These are phyloP conservation scores for Myodes glareolus DNA, from an alignment of 2,113 vertebrate genomes.

Conservation along the genomic window DNA sequence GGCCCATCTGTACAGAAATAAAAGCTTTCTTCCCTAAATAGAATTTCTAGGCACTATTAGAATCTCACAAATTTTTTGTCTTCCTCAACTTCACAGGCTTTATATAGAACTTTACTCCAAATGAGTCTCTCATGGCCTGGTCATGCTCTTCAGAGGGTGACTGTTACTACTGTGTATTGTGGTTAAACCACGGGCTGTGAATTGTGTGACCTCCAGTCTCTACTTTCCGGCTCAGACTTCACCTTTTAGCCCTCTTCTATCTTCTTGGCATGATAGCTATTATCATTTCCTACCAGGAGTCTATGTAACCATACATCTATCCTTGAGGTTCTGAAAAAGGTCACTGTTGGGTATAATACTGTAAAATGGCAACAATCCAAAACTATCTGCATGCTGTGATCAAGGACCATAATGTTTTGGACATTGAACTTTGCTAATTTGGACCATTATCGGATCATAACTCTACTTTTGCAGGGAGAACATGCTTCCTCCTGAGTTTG, in stretches of 20 bases:
- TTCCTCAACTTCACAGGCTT: slow-evolving; percentile 28
- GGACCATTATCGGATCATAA: neutral
- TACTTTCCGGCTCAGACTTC: neutral
- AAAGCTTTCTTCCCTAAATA: slow-evolving; percentile 61
- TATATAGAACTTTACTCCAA: slow-evolving; percentile 1
- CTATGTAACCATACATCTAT: neutral
- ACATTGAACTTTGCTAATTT: neutral
- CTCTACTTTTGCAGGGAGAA: neutral
- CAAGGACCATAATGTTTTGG: neutral
- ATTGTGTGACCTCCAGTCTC: neutral
- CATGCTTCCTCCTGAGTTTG: neutral
- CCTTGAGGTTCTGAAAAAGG: neutral
- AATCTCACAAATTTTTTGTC: neutral
- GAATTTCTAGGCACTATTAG: slow-evolving; percentile 7
- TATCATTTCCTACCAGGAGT: neutral
- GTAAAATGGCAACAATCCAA: neutral
- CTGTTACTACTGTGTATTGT: neutral
- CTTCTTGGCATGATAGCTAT: neutral
- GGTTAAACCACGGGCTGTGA: neutral
- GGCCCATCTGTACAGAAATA: slow-evolving; percentile 23
- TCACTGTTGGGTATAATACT: neutral
- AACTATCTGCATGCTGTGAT: neutral
- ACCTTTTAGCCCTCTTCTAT: neutral
- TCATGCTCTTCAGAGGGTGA: neutral
- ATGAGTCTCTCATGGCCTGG: neutral